A percentile compares a stretch with the other conserved stretches of the same genome.
Evolutionary conservation across 2,113 vertebrate genomes (phyloP).

Genomic region (human): GRCh38 chr17:83032001-83032500

Average conservation of each 20-base stretch:
- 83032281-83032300: fast-evolving
- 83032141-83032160: too few species aligned
- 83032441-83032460: too few species aligned
- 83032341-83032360: too few species aligned
- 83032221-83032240: fast-evolving
- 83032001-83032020: not conserved
- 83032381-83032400: too few species aligned
- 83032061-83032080: fast-evolving
- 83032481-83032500: not conserved
- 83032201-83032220: not conserved
- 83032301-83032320: too few species aligned
- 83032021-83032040: not conserved
- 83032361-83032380: not conserved
- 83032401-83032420: too few species aligned
- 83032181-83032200: too few species aligned
- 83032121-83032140: fast-evolving
- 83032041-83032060: not conserved
- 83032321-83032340: not conserved
- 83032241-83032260: too few species aligned
- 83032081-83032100: too few species aligned
- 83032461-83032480: too few species aligned
- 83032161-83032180: not conserved
- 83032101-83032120: not conserved
- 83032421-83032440: not conserved
- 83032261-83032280: not conserved